Percentiles rank a stretch among this genome's conserved stretches.
These are phyloP conservation scores for Lissonota sp. DNA, from an alignment of 2,888 invertebrate species.

Conservation along the genomic window DNA sequence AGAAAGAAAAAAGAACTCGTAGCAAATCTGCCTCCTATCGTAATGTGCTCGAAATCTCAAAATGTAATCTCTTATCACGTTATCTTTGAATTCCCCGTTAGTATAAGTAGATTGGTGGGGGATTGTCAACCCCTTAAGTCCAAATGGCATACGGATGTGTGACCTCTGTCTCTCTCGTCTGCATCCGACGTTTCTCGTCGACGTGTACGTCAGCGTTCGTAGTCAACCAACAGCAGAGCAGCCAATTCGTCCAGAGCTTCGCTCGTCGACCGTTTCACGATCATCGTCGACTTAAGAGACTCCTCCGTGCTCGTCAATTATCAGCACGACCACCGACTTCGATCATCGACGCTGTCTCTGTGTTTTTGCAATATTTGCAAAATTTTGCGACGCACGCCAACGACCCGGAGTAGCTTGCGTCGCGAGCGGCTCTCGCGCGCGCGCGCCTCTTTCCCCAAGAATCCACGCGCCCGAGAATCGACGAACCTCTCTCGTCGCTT, in stretches of 20 bases:
- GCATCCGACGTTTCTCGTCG: slow-evolving; percentile 83
- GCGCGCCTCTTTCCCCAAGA: too few species aligned
- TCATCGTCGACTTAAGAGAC: background rate
- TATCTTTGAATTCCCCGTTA: slow-evolving; percentile 84
- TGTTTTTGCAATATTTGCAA: too few species aligned
- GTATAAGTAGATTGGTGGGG: slow-evolving; percentile 83
- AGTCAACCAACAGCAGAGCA: slow-evolving; percentile 71
- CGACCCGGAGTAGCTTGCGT: too few species aligned
- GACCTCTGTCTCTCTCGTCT: slow-evolving; percentile 73
- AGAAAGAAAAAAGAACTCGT: slow-evolving; percentile 50
- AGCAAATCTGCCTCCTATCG: slow-evolving; percentile 61
- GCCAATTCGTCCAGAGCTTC: slow-evolving; percentile 21
- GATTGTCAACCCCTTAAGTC: slow-evolving; percentile 82
- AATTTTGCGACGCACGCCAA: too few species aligned
- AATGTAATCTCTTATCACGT: slow-evolving; percentile 78
- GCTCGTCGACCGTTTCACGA: slow-evolving; percentile 26
- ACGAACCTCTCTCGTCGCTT: too few species aligned
- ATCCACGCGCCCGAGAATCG: too few species aligned
- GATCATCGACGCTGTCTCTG: too few species aligned
- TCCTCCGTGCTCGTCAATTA: too few species aligned
- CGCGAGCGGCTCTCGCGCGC: too few species aligned
- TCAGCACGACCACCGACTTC: too few species aligned
- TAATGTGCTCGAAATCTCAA: slow-evolving; percentile 63
- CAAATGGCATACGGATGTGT: slow-evolving; percentile 83
- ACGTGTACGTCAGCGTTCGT: slow-evolving; percentile 77